These are phyloP conservation scores for Polyodon spathula DNA, from an alignment of 2,113 vertebrate genomes.

Conservation along the genomic window DNA sequence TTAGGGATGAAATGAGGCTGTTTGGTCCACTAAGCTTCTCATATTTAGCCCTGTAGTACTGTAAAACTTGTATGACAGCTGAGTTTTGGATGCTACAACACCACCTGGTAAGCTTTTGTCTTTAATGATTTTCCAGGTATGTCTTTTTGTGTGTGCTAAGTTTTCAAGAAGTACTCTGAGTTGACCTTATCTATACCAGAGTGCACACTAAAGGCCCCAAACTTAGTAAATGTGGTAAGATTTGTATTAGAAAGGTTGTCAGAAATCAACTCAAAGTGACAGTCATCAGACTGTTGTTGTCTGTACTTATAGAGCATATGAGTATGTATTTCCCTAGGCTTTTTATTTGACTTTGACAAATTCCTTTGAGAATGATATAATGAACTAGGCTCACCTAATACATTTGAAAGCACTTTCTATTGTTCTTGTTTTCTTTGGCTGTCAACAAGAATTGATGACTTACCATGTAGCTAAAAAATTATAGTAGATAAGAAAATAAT, in stretches of 20 bases:
- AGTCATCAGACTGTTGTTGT: constrained; percentile 13
- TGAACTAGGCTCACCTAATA: constrained; percentile 1
- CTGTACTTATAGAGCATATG: not conserved
- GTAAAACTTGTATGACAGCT: no score
- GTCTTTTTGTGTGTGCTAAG: not conserved
- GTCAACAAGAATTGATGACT: constrained; percentile 27
- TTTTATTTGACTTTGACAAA: constrained; percentile 6
- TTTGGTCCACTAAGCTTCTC: no score
- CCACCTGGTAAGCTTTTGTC: no score
- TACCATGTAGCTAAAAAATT: constrained; percentile 24
- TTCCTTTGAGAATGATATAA: constrained; percentile 11
- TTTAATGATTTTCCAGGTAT: not conserved
- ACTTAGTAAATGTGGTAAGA: not conserved
- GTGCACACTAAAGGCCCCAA: not conserved
- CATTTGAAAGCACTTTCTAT: constrained; percentile 32
- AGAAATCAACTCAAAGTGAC: not conserved
- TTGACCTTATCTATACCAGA: not conserved
- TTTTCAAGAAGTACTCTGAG: not conserved
- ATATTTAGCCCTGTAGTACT: no score
- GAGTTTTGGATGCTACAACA: no score
- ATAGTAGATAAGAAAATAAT: constrained; percentile 30
- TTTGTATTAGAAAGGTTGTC: not conserved
- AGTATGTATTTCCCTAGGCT: not conserved
- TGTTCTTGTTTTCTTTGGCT: constrained; percentile 24
- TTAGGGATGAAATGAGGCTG: no score